phyloP scores from a whole-genome alignment of 2,797 vertebrate genomes.

The Danionella dracula region DNA sequence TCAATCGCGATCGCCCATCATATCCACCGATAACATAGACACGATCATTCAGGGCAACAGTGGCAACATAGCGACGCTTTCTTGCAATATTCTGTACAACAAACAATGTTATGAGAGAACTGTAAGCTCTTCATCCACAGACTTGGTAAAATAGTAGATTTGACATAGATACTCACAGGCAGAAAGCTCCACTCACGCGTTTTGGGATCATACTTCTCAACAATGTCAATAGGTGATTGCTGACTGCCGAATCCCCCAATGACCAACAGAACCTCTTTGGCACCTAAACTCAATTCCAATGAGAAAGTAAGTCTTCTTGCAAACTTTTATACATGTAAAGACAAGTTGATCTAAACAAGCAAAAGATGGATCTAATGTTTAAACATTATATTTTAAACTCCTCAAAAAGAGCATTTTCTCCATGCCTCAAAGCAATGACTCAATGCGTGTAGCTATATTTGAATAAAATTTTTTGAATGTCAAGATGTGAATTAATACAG shows the following conservation, averaged over 20 bases:
- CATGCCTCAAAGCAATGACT: too few species aligned
- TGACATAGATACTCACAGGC: conserved; percentile 75
- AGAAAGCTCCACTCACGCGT: conserved; percentile 96
- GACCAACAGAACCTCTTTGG: conserved; percentile 94
- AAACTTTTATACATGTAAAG: not conserved
- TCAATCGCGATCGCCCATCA: conserved; percentile 91
- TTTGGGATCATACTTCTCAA: conserved; percentile 98
- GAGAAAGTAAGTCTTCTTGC: not conserved
- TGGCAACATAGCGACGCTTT: conserved; percentile 93
- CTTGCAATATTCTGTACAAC: conserved; percentile 85
- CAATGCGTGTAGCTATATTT: too few species aligned
- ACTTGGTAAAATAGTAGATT: too few species aligned
- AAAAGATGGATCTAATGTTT: not conserved
- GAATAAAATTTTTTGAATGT: too few species aligned
- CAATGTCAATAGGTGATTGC: conserved; percentile 94
- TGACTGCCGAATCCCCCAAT: conserved; percentile 97
- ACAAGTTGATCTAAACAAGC: not conserved
- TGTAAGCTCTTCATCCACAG: too few species aligned
- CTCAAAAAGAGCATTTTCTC: too few species aligned
- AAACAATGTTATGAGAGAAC: not conserved
- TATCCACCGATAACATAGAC: conserved; percentile 97
- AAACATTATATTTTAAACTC: too few species aligned
- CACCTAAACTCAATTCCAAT: conserved; percentile 67
- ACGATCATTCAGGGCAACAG: conserved; percentile 89
- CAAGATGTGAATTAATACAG: too few species aligned